A percentile compares a stretch with the other conserved stretches of the same genome.
Evolutionary conservation across 1,140 invertebrate species (phyloP).

Genomic region (Eciton burchellii): DNA sequence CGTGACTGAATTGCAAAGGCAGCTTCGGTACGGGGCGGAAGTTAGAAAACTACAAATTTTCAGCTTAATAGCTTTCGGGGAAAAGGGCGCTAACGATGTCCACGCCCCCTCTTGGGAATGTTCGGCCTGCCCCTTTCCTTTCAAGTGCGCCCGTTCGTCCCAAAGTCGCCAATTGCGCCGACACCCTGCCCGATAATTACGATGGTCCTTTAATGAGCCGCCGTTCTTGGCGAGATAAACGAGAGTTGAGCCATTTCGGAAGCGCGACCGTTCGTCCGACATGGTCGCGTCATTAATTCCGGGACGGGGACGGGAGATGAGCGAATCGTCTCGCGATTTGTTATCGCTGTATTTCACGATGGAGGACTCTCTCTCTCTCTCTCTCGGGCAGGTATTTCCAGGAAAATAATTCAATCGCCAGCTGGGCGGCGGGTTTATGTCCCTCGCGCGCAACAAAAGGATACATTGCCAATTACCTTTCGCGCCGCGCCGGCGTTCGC

Average conservation of each 20-base stretch:
- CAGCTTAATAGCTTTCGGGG: slow-evolving; percentile 29
- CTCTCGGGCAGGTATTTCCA: not conserved
- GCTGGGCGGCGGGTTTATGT: slow-evolving; percentile 10
- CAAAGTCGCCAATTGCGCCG: slow-evolving; percentile 51
- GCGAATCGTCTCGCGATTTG: not conserved
- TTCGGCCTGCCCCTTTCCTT: slow-evolving; percentile 46
- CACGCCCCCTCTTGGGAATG: slow-evolving; percentile 58
- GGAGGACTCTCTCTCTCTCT: too few species aligned
- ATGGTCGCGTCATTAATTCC: slow-evolving; percentile 15
- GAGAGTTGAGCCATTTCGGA: slow-evolving; percentile 44
- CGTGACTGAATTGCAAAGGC: not conserved
- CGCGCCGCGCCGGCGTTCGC: slow-evolving; percentile 45
- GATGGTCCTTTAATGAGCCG: slow-evolving; percentile 57
- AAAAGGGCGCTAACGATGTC: slow-evolving; percentile 54
- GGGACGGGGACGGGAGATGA: not conserved
- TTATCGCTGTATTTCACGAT: slow-evolving; percentile 11
- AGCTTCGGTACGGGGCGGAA: not conserved
- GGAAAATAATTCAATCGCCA: slow-evolving; percentile 46
- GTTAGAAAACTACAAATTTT: slow-evolving; percentile 40
- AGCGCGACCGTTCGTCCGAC: slow-evolving; percentile 10
- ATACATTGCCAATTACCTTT: slow-evolving; percentile 59
- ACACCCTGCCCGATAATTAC: slow-evolving; percentile 65
- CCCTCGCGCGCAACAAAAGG: slow-evolving; percentile 36
- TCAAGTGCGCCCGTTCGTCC: slow-evolving; percentile 7
- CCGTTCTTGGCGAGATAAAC: not conserved